Evolutionary conservation across 2,113 vertebrate species (phyloP).

Genomic region (Tringa solitaria): DNA sequence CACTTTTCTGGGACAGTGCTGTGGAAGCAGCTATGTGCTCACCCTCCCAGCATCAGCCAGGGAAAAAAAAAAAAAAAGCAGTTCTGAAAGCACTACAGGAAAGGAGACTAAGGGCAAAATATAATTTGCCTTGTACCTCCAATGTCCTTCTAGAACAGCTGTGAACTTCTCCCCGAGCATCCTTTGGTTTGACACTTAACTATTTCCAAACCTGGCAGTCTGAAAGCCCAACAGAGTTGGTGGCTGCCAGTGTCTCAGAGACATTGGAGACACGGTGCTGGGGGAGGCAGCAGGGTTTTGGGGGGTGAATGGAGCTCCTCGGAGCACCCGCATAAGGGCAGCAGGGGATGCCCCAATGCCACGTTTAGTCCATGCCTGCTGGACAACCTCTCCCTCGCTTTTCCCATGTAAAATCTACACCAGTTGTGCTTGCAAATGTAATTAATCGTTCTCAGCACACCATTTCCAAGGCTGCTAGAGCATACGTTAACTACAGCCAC

Average conservation of each 20-base stretch:
- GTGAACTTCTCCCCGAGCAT: neutral
- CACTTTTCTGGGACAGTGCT: neutral
- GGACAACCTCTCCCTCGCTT: neutral
- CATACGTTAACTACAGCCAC: fast-evolving
- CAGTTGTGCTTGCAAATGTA: no score
- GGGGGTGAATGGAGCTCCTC: neutral
- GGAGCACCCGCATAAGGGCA: no score
- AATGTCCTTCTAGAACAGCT: neutral
- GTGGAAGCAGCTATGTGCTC: neutral
- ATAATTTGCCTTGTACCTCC: neutral
- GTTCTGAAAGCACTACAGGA: fast-evolving
- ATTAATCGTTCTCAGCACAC: neutral
- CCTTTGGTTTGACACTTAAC: neutral
- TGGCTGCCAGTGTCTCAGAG: neutral
- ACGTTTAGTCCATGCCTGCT: fast-evolving
- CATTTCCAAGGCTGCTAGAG: neutral
- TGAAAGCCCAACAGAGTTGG: no score
- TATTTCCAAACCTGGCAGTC: neutral
- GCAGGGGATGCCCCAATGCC: neutral
- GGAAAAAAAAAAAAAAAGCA: neutral
- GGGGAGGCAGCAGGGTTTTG: neutral
- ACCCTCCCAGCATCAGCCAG: neutral
- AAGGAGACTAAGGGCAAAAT: neutral
- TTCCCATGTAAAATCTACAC: no score
- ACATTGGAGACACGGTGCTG: fast-evolving